Evolutionary conservation across 2,888 invertebrate species (phyloP).

Genomic region (Nesidiocoris tenuis): DNA sequence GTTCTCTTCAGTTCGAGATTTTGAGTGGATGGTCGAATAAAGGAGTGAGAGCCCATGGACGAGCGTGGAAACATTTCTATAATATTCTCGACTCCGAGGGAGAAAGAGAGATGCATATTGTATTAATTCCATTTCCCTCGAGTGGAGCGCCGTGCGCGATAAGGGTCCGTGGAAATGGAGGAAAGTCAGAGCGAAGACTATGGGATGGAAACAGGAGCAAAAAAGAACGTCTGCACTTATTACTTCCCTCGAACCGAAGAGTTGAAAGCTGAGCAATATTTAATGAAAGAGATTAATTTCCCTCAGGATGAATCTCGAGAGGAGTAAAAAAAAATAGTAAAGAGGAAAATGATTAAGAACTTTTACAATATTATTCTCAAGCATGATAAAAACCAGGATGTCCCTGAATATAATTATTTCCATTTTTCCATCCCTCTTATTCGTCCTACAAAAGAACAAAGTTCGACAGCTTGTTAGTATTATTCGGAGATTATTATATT

Average conservation of each 20-base stretch:
- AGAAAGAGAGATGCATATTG: background rate
- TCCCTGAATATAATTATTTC: background rate
- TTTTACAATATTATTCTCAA: conserved; percentile 17
- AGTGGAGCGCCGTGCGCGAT: background rate
- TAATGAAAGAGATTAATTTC: conserved; percentile 35
- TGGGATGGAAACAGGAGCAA: background rate
- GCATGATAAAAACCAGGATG: conserved; percentile 10
- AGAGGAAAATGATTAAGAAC: conserved; percentile 12
- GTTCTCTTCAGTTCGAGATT: background rate
- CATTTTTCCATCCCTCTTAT: too few species aligned
- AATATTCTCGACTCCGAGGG: background rate
- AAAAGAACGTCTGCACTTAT: conserved; percentile 15
- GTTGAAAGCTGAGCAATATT: conserved; percentile 19
- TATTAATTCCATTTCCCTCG: background rate
- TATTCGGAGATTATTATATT: too few species aligned
- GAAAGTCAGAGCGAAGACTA: background rate
- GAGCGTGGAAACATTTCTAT: background rate
- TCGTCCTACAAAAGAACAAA: too few species aligned
- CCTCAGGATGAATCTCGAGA: conserved; percentile 31
- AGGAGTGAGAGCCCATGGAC: background rate
- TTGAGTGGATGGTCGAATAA: background rate
- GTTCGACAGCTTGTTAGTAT: too few species aligned
- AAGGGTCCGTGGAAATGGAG: background rate
- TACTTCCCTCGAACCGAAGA: conserved; percentile 10
- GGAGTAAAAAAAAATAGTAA: background rate